Evolutionary conservation across 2,888 invertebrate species (phyloP).

Genomic region (Meloe dianella): DNA sequence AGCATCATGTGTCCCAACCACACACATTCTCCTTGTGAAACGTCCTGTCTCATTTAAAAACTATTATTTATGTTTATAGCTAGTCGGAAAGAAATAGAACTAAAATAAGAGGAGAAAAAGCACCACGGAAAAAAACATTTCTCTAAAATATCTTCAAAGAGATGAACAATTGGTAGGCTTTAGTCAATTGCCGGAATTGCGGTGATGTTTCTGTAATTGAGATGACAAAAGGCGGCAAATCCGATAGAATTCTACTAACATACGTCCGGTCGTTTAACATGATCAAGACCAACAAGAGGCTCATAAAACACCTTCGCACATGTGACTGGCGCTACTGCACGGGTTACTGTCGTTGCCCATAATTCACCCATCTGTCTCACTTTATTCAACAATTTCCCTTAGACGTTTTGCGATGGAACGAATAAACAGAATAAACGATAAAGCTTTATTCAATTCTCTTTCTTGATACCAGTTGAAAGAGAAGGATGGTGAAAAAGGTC

Average conservation of each 20-base stretch:
- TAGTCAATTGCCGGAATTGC: slow-evolving; percentile 15
- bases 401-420: not conserved
- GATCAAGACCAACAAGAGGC: slow-evolving; percentile 43
- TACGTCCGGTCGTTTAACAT: slow-evolving; percentile 35
- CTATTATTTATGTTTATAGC: slow-evolving; percentile 61
- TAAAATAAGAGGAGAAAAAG: not conserved
- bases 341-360: slow-evolving; percentile 38
- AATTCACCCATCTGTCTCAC: slow-evolving; percentile 43
- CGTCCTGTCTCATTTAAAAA: slow-evolving; percentile 64
- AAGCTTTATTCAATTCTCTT: not conserved
- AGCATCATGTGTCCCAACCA: slow-evolving; percentile 57
- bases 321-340: slow-evolving; percentile 52
- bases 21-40: slow-evolving; percentile 60
- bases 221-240: slow-evolving; percentile 17
- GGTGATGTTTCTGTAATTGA: slow-evolving; percentile 4
- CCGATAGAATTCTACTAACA: slow-evolving; percentile 15
- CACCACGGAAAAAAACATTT: not conserved
- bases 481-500: not conserved
- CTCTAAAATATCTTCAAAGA: not conserved
- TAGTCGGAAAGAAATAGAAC: slow-evolving; percentile 41
- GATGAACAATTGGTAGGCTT: slow-evolving; percentile 23
- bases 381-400: not conserved
- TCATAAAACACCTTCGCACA: slow-evolving; percentile 53
- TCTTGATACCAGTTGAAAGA: not conserved
- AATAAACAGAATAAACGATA: not conserved